A percentile compares a stretch with the other conserved stretches of the same genome.
These are phyloP conservation scores for Tachysurus vachellii DNA, from an alignment of 2,113 vertebrate species.

Conservation along the genomic window DNA sequence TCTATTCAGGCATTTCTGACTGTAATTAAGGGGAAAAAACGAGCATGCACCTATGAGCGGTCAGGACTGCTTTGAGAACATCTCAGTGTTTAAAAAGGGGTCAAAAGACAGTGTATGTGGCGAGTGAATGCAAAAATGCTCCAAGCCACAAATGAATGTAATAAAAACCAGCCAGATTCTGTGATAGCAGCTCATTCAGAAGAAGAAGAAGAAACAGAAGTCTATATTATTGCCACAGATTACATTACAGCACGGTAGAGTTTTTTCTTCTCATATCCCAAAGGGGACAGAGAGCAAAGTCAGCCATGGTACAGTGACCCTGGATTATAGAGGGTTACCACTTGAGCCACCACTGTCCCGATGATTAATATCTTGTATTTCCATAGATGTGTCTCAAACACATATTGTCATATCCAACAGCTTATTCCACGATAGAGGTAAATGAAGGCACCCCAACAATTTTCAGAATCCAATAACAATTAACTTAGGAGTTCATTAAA, in stretches of 20 bases:
- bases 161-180: not conserved
- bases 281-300: no score
- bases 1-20: slow-evolving; percentile 42
- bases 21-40: slow-evolving; percentile 51
- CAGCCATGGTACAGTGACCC: no score
- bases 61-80: slow-evolving; percentile 23
- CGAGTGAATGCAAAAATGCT: not conserved
- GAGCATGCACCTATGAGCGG: slow-evolving; percentile 37
- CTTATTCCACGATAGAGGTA: no score
- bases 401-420: no score
- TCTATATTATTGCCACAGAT: no score
- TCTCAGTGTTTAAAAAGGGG: not conserved
- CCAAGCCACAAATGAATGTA: not conserved
- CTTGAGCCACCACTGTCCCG: no score
- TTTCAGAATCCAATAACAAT: not conserved
- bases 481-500: not conserved
- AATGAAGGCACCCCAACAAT: not conserved
- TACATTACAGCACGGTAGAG: no score
- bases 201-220: no score
- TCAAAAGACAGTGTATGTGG: not conserved
- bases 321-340: no score
- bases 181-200: not conserved
- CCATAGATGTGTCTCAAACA: no score
- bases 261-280: no score
- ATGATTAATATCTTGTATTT: no score